Conservation (phyloP, 2,797 vertebrate genomes). For the Hydrophis major region DNA sequence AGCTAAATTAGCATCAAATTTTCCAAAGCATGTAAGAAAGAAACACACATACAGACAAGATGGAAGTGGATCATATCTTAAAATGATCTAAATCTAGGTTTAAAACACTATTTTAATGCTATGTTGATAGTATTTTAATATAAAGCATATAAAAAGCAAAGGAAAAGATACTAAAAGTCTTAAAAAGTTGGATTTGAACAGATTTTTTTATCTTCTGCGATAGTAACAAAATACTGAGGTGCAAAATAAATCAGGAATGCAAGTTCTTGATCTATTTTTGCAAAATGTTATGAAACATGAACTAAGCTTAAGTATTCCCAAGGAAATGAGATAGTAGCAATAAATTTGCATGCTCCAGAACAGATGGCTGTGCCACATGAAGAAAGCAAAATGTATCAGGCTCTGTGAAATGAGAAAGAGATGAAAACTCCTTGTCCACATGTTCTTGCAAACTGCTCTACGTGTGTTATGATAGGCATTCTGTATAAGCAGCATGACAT, state of each 20-base stretch:
- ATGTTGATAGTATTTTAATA: background rate
- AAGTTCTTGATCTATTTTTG: slow-evolving; percentile 50
- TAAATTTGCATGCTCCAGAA: slow-evolving; percentile 59
- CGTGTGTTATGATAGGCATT: slow-evolving; percentile 48
- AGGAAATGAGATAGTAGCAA: slow-evolving; percentile 59
- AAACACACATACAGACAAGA: background rate
- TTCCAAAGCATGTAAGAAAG: background rate
- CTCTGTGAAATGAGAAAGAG: slow-evolving; percentile 45
- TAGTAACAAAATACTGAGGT: slow-evolving; percentile 28
- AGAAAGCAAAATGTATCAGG: slow-evolving; percentile 54
- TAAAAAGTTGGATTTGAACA: background rate
- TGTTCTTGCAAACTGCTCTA: slow-evolving; percentile 43
- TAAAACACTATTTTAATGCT: background rate
- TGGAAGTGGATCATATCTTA: background rate
- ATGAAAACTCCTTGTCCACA: slow-evolving; percentile 39
- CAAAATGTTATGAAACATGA: slow-evolving; percentile 55
- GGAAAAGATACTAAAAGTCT: background rate
- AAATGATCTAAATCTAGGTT: background rate
- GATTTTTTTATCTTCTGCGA: background rate
- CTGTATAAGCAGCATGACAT: slow-evolving; percentile 46
- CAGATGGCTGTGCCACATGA: slow-evolving; percentile 58
- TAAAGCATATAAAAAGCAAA: background rate
- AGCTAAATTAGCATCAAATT: background rate
- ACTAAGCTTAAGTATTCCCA: slow-evolving; percentile 53
- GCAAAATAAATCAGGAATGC: slow-evolving; percentile 36